Conservation (phyloP, 1,140 invertebrate genomes). For the Medauroidea extradentata region DNA sequence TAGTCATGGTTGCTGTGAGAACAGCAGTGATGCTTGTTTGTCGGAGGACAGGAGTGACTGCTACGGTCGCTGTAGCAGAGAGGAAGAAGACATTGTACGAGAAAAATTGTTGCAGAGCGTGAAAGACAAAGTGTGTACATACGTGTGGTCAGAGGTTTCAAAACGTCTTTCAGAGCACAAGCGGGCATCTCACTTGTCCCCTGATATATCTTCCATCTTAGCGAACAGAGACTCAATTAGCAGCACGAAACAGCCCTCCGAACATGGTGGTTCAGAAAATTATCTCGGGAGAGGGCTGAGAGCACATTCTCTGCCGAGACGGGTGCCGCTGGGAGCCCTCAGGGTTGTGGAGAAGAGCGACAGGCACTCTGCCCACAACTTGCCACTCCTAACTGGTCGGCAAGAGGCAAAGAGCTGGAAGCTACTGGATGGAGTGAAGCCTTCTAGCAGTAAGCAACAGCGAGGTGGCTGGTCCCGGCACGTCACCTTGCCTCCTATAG, state of each 20-base stretch:
- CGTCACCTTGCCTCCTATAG: background rate
- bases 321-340: background rate
- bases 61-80: background rate
- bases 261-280: background rate
- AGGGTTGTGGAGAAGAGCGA: background rate
- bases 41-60: background rate
- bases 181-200: background rate
- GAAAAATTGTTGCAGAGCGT: background rate
- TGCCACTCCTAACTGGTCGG: background rate
- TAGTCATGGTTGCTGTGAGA: background rate
- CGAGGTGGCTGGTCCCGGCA: background rate
- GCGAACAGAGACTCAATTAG: background rate
- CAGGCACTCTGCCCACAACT: background rate
- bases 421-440: background rate
- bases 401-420: background rate
- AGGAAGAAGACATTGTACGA: background rate
- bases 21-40: background rate
- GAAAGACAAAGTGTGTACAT: background rate
- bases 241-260: background rate
- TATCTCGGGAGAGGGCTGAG: background rate
- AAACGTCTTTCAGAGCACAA: background rate
- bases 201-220: background rate
- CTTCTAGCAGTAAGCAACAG: background rate
- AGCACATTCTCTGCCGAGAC: background rate
- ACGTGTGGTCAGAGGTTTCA: conserved; percentile 2